phyloP scores from a whole-genome alignment of 2,888 invertebrate genomes.

The Sinotaia quadrata region DNA sequence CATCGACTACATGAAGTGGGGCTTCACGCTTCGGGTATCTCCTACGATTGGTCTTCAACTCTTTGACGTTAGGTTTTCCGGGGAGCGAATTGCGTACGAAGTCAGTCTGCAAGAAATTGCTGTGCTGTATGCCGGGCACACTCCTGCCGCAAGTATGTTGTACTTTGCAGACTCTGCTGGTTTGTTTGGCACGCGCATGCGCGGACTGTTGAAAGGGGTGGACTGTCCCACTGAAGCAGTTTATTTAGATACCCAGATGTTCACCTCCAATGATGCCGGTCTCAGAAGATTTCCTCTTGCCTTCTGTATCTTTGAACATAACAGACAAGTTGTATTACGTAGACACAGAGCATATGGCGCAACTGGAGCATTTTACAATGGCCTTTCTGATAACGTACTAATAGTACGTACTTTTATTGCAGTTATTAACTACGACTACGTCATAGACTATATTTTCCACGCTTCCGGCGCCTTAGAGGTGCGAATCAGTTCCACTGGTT shows the following conservation, averaged over 20 bases:
- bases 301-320: slow-evolving; percentile 66
- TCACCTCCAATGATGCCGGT: slow-evolving; percentile 53
- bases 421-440: slow-evolving; percentile 67
- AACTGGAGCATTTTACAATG: slow-evolving; percentile 59
- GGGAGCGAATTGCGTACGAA: slow-evolving; percentile 65
- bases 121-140: slow-evolving; percentile 64
- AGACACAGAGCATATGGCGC: slow-evolving; percentile 61
- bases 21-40: slow-evolving; percentile 57
- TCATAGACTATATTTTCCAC: slow-evolving; percentile 64
- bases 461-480: slow-evolving; percentile 62
- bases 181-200: slow-evolving; percentile 57
- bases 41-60: slow-evolving; percentile 60
- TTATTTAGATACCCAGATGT: slow-evolving; percentile 56
- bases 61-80: slow-evolving; percentile 57
- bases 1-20: slow-evolving; percentile 64
- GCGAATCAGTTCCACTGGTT: slow-evolving; percentile 63
- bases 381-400: slow-evolving; percentile 51
- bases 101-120: slow-evolving; percentile 67
- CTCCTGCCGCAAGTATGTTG: slow-evolving; percentile 55
- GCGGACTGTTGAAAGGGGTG: slow-evolving; percentile 62
- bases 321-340: slow-evolving; percentile 56
- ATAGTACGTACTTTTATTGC: slow-evolving; percentile 59
- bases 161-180: slow-evolving; percentile 63
- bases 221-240: slow-evolving; percentile 65
- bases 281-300: slow-evolving; percentile 53